Evolutionary conservation across 2,113 vertebrate species (phyloP).

Genomic region (Theristicus caerulescens): DNA sequence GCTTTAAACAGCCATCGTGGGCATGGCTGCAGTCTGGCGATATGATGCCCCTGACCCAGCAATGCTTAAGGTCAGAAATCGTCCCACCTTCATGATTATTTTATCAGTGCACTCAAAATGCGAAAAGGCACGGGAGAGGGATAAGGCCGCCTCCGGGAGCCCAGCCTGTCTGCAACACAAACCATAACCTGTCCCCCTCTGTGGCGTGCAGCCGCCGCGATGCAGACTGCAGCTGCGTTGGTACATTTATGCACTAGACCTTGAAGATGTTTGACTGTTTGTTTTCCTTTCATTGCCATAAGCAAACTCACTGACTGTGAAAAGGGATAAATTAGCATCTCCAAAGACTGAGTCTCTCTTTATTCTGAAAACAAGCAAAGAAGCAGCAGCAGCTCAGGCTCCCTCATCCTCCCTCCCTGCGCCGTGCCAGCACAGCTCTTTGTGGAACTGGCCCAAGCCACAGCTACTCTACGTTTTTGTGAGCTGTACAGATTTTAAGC

Average conservation of each 20-base stretch:
- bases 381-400: background rate
- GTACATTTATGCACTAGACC: background rate
- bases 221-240: background rate
- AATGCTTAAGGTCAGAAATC: background rate
- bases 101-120: rapidly evolving
- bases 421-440: background rate
- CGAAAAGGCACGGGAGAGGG: background rate
- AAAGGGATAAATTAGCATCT: slow-evolving; percentile 54
- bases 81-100: background rate
- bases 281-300: slow-evolving; percentile 23
- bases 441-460: background rate
- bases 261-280: slow-evolving; percentile 38
- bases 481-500: background rate
- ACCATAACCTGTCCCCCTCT: rapidly evolving
- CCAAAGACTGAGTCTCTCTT: background rate
- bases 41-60: background rate
- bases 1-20: background rate
- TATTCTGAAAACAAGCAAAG: background rate
- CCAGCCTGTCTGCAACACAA: background rate
- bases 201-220: rapidly evolving
- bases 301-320: slow-evolving; percentile 51
- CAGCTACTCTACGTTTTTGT: rapidly evolving
- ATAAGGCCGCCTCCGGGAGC: background rate
- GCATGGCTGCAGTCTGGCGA: rapidly evolving
- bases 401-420: background rate